Evolutionary conservation across 2,888 invertebrate species (phyloP).

Genomic region (Tineola bisselliella): DNA sequence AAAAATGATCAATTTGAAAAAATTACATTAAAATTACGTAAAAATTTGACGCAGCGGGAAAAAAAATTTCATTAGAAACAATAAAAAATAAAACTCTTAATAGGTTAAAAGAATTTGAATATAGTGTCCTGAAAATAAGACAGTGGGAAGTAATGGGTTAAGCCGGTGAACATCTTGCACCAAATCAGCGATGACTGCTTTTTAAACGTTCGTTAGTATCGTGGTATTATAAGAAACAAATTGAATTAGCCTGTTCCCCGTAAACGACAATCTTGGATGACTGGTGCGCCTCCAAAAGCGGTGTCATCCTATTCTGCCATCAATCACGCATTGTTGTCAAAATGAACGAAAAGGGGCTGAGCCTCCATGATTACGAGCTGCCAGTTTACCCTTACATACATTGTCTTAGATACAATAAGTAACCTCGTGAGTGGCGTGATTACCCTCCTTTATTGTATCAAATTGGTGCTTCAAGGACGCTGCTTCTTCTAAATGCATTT

Average conservation of each 20-base stretch:
- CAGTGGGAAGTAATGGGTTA: too few relatives aligned
- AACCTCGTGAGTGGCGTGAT: not conserved
- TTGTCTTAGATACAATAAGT: constrained; percentile 11
- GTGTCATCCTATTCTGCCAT: constrained; percentile 10
- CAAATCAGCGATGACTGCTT: too few relatives aligned
- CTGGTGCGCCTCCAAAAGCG: not conserved
- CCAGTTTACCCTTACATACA: not conserved
- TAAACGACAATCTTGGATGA: not conserved
- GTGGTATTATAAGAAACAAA: not conserved
- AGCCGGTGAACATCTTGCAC: too few relatives aligned
- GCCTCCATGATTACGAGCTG: constrained; percentile 6
- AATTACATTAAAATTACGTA: too few relatives aligned
- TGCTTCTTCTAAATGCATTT: not conserved
- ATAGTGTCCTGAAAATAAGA: too few relatives aligned
- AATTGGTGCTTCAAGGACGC: not conserved
- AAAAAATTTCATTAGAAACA: too few relatives aligned
- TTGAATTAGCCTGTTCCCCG: not conserved
- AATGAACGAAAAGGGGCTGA: not conserved
- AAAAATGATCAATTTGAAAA: too few relatives aligned
- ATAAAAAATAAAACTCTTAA: too few relatives aligned
- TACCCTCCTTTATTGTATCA: not conserved
- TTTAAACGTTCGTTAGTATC: too few relatives aligned
- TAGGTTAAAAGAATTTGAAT: too few relatives aligned
- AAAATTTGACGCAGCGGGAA: too few relatives aligned
- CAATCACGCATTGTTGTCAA: constrained; percentile 13